phyloP scores from a whole-genome alignment of 2,797 vertebrate genomes.

The Micropoecilia bifurca region DNA sequence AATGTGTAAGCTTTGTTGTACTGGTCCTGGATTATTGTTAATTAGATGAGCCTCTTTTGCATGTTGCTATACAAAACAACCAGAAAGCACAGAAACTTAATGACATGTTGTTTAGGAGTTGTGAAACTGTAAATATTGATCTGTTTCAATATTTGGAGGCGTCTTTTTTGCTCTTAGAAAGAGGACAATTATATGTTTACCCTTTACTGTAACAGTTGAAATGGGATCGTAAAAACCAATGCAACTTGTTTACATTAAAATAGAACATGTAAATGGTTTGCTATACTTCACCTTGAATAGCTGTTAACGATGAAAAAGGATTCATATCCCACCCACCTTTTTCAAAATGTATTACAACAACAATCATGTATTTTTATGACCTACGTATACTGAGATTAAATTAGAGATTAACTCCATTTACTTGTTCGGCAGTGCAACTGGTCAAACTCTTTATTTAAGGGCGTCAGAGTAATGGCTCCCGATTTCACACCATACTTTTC shows the following conservation, averaged over 20 bases:
- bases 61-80: conserved; percentile 41
- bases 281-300: neutral
- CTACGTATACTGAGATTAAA: neutral
- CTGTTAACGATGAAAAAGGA: neutral
- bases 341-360: neutral
- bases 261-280: neutral
- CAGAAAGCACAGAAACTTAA: conserved; percentile 5
- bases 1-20: conserved; percentile 50
- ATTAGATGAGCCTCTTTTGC: conserved; percentile 60
- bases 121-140: conserved; percentile 12
- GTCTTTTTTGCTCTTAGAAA: neutral
- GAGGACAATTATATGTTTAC: neutral
- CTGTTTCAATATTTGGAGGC: neutral
- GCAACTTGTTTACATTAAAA: neutral
- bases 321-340: neutral
- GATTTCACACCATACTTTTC: neutral
- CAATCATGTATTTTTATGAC: neutral
- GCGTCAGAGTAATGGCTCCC: neutral
- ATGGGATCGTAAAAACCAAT: neutral
- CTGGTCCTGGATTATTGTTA: conserved; percentile 39
- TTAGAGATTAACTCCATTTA: neutral
- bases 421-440: neutral
- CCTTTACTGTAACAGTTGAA: neutral
- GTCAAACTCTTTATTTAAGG: neutral
- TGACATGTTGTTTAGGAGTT: conserved; percentile 31